Evolutionary conservation across 2,797 vertebrate species (phyloP).

Genomic region (Alexandromys oeconomus): DNA sequence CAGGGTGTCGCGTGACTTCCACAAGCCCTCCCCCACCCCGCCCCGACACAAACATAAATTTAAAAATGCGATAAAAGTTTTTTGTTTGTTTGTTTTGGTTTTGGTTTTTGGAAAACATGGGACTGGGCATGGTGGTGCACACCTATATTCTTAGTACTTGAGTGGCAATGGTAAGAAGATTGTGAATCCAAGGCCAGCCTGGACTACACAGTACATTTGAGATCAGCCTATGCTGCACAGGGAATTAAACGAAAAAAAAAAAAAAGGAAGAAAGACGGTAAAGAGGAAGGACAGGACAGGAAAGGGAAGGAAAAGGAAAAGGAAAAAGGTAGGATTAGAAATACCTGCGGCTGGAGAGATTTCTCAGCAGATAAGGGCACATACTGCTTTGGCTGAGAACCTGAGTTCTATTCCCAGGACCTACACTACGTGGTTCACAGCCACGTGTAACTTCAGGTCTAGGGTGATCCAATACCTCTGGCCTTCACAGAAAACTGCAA

Average conservation of each 20-base stretch:
- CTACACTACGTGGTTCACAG: not conserved
- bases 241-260: not conserved
- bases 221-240: not conserved
- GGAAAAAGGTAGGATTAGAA: not conserved
- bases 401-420: not conserved
- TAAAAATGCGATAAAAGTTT: not conserved
- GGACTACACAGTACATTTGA: not conserved
- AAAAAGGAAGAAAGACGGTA: rapidly evolving
- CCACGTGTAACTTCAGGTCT: not conserved
- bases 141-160: not conserved
- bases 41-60: not conserved
- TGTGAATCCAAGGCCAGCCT: not conserved
- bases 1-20: not conserved
- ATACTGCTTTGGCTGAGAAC: not conserved
- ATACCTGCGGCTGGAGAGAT: not conserved
- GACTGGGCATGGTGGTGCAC: not conserved
- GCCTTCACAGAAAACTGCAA: not conserved
- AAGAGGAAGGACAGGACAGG: rapidly evolving
- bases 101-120: not conserved
- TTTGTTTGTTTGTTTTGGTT: not conserved
- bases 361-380: not conserved
- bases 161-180: not conserved
- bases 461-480: not conserved
- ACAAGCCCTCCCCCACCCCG: not conserved
- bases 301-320: rapidly evolving